Percentiles rank a stretch among this genome's conserved stretches.
phyloP scores from a whole-genome alignment of 35 echinoderm and acorn worm species.

The Diadema setosum region DNA sequence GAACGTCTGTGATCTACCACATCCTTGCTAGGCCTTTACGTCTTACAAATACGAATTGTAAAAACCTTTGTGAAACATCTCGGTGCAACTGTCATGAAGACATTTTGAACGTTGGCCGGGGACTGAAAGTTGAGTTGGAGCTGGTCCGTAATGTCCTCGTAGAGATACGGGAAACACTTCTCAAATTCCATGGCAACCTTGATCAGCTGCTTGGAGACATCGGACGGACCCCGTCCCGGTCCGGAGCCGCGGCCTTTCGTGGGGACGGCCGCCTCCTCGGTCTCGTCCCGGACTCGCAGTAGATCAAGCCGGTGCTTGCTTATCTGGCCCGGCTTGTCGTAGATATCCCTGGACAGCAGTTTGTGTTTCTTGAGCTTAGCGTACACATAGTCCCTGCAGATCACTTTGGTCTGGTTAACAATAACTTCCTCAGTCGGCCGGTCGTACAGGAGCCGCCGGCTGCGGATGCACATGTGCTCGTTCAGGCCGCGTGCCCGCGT shows the following conservation, averaged over 20 bases:
- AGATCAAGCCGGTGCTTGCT: not conserved
- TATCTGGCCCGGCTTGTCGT: not conserved
- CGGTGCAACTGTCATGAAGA: slow-evolving; percentile 9
- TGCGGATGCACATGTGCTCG: not conserved
- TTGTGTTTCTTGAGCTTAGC: slow-evolving; percentile 20
- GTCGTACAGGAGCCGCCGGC: slow-evolving; percentile 1
- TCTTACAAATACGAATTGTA: no score
- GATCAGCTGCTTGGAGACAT: slow-evolving; percentile 47
- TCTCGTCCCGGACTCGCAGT: not conserved
- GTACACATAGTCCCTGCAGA: slow-evolving; percentile 46
- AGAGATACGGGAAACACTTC: slow-evolving; percentile 31
- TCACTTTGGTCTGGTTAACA: slow-evolving; percentile 31
- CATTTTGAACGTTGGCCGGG: not conserved
- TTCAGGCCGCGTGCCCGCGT: not conserved
- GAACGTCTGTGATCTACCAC: no score
- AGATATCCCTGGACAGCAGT: slow-evolving; percentile 27
- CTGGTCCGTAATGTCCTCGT: slow-evolving; percentile 20
- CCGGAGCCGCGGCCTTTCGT: not conserved
- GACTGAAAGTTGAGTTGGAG: slow-evolving; percentile 31
- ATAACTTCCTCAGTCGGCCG: slow-evolving; percentile 29
- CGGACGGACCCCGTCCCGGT: not conserved
- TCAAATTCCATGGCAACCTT: slow-evolving; percentile 46
- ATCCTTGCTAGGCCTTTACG: no score
- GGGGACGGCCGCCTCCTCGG: not conserved
- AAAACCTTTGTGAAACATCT: slow-evolving; percentile 21